phyloP scores from a whole-genome alignment of 2,113 vertebrate species.

The Tenebrosternarchus preto region DNA sequence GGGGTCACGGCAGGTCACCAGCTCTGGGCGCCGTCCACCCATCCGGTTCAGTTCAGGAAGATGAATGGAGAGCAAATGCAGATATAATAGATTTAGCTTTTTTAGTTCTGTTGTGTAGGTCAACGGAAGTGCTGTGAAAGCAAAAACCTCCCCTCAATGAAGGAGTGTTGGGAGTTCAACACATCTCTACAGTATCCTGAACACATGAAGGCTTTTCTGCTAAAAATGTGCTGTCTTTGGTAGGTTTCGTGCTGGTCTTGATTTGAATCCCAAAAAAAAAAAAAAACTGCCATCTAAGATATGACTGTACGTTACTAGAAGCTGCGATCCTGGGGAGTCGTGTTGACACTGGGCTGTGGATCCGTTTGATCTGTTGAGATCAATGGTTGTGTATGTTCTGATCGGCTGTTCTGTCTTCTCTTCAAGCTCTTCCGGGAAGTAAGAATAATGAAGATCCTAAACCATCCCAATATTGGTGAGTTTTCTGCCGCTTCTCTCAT shows the following conservation, averaged over 20 bases:
- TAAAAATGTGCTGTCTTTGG: neutral
- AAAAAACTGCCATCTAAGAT: neutral
- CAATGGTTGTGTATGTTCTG: neutral
- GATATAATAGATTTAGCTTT: too few relatives aligned
- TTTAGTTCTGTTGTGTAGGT: neutral
- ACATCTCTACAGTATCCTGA: too few relatives aligned
- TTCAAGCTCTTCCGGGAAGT: constrained; percentile 90
- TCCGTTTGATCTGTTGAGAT: too few relatives aligned
- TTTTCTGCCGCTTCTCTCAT: neutral
- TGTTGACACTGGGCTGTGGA: too few relatives aligned
- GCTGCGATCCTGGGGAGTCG: too few relatives aligned
- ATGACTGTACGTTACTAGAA: too few relatives aligned
- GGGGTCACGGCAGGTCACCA: neutral
- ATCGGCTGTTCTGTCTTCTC: constrained; percentile 59
- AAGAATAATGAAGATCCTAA: constrained; percentile 94
- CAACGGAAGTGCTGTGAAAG: neutral
- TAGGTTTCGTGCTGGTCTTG: neutral
- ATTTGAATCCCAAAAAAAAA: neutral
- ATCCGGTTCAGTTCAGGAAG: neutral
- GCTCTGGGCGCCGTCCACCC: too few relatives aligned
- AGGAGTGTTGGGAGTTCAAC: too few relatives aligned
- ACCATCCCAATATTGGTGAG: constrained; percentile 91
- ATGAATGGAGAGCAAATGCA: neutral
- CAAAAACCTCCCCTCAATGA: too few relatives aligned
- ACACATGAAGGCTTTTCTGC: neutral